Conservation (phyloP, 2,113 vertebrate genomes). For the Cyphomyrus discorhynchus region DNA sequence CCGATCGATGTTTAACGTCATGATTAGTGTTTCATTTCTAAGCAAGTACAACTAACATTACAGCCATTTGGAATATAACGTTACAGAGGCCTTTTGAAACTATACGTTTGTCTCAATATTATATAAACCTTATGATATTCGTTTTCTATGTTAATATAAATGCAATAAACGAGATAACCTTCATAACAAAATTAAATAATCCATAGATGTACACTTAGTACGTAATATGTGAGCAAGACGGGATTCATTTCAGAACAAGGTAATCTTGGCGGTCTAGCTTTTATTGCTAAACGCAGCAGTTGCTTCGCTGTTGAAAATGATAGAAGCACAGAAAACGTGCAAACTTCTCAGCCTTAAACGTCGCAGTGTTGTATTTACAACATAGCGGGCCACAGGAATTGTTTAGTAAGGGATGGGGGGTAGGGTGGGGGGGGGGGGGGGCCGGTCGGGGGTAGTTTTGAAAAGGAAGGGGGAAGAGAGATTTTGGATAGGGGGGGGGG, state of each 20-base stretch:
- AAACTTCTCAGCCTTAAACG: not conserved
- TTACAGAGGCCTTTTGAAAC: not conserved
- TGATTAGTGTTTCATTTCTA: not conserved
- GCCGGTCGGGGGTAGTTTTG: too few species aligned
- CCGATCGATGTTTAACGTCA: not conserved
- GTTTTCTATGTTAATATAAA: not conserved
- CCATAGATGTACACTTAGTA: not conserved
- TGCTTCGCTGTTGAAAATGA: not conserved
- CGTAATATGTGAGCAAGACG: not conserved
- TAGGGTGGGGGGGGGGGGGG: not conserved
- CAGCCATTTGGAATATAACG: not conserved
- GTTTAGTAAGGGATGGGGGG: not conserved
- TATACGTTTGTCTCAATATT: not conserved
- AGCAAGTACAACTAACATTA: not conserved
- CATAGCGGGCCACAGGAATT: constrained; percentile 2
- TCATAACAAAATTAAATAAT: not conserved
- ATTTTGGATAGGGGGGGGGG: too few species aligned
- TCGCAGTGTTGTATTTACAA: not conserved
- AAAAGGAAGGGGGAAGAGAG: too few species aligned
- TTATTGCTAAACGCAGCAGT: not conserved
- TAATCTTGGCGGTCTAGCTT: not conserved
- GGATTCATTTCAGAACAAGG: not conserved
- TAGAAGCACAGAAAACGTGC: not conserved
- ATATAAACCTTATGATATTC: not conserved
- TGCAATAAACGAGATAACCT: not conserved